phyloP scores from a whole-genome alignment of 2,888 invertebrate genomes.

The Eilema depressum region DNA sequence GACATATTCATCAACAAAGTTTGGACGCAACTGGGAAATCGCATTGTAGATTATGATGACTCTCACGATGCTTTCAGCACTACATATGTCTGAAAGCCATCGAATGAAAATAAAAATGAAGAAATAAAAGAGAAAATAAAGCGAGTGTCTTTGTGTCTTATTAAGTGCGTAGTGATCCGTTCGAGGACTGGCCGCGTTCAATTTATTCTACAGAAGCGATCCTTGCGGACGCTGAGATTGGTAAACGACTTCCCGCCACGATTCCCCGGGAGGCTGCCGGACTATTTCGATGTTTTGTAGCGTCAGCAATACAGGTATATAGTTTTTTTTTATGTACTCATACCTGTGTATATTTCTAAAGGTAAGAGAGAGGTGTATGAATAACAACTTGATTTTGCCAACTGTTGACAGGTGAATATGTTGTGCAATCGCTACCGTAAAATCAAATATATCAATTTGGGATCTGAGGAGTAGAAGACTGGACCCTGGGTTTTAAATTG shows the following conservation, averaged over 20 bases:
- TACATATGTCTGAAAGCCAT: neutral
- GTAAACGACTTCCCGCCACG: constrained; percentile 3
- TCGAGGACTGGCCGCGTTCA: neutral
- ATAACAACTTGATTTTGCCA: too few relatives aligned
- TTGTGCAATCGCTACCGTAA: too few relatives aligned
- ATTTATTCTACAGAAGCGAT: neutral
- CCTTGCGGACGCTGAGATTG: neutral
- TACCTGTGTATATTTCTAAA: neutral
- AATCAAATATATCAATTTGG: too few relatives aligned
- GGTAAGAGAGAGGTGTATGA: neutral
- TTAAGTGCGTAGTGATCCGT: neutral
- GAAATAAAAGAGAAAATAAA: neutral
- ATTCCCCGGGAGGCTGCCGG: constrained; percentile 7
- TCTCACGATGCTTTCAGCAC: neutral
- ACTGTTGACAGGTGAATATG: too few relatives aligned
- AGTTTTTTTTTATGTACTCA: neutral
- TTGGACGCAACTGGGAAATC: neutral
- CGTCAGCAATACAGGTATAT: neutral
- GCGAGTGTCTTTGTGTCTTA: too few relatives aligned
- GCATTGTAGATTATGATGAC: neutral
- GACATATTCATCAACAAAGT: too few relatives aligned
- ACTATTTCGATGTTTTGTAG: neutral
- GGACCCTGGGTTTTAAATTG: too few relatives aligned
- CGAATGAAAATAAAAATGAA: neutral
- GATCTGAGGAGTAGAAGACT: too few relatives aligned